phyloP scores from a whole-genome alignment of 2,888 invertebrate genomes.

The Athrips mouffetella region DNA sequence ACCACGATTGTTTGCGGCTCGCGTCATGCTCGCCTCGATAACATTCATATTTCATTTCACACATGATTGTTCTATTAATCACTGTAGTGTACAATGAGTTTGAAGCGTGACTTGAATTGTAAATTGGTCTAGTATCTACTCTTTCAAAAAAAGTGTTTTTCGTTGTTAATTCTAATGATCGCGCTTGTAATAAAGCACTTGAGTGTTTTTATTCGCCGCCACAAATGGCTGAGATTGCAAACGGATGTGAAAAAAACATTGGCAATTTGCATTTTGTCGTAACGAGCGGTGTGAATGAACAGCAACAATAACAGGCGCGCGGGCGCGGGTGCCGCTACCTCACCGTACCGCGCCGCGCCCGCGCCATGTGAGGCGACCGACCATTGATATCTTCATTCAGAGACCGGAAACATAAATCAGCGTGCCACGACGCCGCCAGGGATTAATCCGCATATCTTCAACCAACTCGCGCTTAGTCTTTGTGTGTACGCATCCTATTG shows the following conservation, averaged over 20 bases:
- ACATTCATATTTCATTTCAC: slow-evolving; percentile 1
- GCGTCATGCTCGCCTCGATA: not conserved
- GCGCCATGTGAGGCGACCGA: slow-evolving; percentile 53
- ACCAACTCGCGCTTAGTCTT: slow-evolving; percentile 26
- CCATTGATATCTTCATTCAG: slow-evolving; percentile 69
- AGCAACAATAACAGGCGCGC: slow-evolving; percentile 39
- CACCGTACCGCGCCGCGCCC: slow-evolving; percentile 26
- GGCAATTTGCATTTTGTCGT: slow-evolving; percentile 42
- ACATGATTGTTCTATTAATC: slow-evolving; percentile 7
- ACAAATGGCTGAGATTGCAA: slow-evolving; percentile 26
- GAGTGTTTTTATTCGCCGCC: slow-evolving; percentile 18
- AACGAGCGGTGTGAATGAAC: slow-evolving; percentile 53
- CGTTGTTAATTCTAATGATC: slow-evolving; percentile 10
- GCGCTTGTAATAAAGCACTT: slow-evolving; percentile 8
- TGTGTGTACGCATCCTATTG: slow-evolving; percentile 22
- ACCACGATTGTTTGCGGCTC: not conserved
- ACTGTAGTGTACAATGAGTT: slow-evolving; percentile 1
- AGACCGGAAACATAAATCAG: slow-evolving; percentile 70
- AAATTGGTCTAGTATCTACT: slow-evolving; percentile 1
- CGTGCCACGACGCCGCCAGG: slow-evolving; percentile 46
- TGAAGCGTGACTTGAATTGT: slow-evolving; percentile 7
- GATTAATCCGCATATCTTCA: slow-evolving; percentile 35
- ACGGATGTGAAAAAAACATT: slow-evolving; percentile 30
- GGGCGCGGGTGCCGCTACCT: slow-evolving; percentile 31
- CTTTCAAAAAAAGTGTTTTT: not conserved